Evolutionary conservation across 2,113 vertebrate genomes (phyloP).

Genomic region (Microcebus lehilahytsara): DNA sequence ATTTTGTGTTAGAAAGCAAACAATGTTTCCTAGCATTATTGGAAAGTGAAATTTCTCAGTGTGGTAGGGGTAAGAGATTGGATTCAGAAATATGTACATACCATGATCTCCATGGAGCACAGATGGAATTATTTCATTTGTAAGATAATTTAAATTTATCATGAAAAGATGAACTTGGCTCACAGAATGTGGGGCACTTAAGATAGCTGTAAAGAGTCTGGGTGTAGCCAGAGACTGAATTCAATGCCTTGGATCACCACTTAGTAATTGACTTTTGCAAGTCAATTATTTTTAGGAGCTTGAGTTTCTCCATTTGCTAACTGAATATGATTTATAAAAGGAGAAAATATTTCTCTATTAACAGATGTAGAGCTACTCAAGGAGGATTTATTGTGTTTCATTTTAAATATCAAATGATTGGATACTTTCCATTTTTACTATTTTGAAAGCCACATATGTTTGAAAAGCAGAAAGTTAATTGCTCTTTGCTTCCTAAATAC

Average conservation of each 20-base stretch:
- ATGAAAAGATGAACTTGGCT: background rate
- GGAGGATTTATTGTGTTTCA: background rate
- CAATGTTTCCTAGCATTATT: background rate
- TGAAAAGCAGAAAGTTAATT: background rate
- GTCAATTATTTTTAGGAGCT: background rate
- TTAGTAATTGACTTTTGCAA: background rate
- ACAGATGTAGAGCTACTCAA: background rate
- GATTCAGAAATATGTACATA: background rate
- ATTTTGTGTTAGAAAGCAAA: background rate
- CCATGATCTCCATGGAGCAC: background rate
- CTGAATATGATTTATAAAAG: background rate
- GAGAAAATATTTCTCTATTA: background rate
- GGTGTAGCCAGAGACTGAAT: background rate
- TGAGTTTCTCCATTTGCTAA: background rate
- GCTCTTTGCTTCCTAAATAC: background rate
- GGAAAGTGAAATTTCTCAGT: background rate
- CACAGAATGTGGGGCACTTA: background rate
- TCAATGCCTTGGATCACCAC: background rate
- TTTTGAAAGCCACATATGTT: background rate
- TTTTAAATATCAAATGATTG: constrained; percentile 12
- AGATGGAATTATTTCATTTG: background rate
- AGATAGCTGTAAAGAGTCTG: background rate
- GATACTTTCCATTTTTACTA: background rate
- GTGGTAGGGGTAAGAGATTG: background rate
- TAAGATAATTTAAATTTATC: background rate